Conservation (phyloP, 2,888 invertebrate species). For the Argynnis bischoffii region DNA sequence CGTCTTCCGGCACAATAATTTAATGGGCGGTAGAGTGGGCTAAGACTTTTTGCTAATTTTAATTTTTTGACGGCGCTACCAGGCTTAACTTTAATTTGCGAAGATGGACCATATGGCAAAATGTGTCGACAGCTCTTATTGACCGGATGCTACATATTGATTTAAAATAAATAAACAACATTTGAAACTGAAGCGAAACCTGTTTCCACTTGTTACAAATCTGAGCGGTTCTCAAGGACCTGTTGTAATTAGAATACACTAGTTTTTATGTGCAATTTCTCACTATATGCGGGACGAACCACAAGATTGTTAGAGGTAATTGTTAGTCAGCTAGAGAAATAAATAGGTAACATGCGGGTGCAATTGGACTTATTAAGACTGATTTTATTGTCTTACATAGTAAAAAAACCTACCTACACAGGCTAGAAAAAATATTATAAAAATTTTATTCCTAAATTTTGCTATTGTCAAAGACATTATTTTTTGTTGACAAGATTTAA, state of each 20-base stretch:
- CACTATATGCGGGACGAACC: slow-evolving; percentile 73
- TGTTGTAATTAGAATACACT: slow-evolving; percentile 67
- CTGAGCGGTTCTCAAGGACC: slow-evolving; percentile 53
- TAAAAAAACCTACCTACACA: slow-evolving; percentile 55
- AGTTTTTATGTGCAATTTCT: slow-evolving; percentile 72
- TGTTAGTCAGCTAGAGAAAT: slow-evolving; percentile 64
- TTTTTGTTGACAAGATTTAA: slow-evolving; percentile 71
- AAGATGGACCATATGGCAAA: slow-evolving; percentile 63
- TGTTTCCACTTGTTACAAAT: slow-evolving; percentile 61
- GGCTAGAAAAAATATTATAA: slow-evolving; percentile 54
- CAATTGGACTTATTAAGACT: slow-evolving; percentile 51
- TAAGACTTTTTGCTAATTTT: slow-evolving; percentile 66
- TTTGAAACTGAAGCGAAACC: slow-evolving; percentile 48
- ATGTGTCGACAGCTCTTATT: slow-evolving; percentile 49
- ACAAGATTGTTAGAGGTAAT: slow-evolving; percentile 77
- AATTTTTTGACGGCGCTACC: slow-evolving; percentile 64
- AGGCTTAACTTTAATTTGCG: slow-evolving; percentile 49
- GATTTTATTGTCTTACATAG: slow-evolving; percentile 46
- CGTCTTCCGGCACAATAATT: slow-evolving; percentile 80
- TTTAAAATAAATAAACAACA: slow-evolving; percentile 50
- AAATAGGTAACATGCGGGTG: slow-evolving; percentile 72
- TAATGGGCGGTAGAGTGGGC: slow-evolving; percentile 63
- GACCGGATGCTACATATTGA: slow-evolving; percentile 62
- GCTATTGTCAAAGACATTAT: slow-evolving; percentile 64
- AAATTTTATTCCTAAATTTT: slow-evolving; percentile 65